Evolutionary conservation across 2,797 vertebrate genomes (phyloP).

Genomic region (Poeciliopsis presidionis): DNA sequence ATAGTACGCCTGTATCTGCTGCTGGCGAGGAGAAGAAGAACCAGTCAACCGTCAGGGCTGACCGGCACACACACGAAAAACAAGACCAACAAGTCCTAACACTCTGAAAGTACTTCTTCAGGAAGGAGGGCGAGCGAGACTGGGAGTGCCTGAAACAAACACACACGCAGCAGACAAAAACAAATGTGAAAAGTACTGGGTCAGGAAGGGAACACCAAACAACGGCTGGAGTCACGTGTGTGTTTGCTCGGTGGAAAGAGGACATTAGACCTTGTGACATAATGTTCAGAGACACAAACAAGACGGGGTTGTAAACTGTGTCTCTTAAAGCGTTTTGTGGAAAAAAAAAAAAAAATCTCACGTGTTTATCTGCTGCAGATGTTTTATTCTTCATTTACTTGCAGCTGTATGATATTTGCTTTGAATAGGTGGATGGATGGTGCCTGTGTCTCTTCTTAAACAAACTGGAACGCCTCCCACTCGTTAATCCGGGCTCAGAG

Average conservation of each 20-base stretch:
- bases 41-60: slow-evolving; percentile 24
- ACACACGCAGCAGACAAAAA: slow-evolving; percentile 48
- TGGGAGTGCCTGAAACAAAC: slow-evolving; percentile 62
- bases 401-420: background rate
- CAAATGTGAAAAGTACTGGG: slow-evolving; percentile 59
- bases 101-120: slow-evolving; percentile 45
- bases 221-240: slow-evolving; percentile 31
- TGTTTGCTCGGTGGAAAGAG: slow-evolving; percentile 36
- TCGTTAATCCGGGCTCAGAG: background rate
- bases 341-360: background rate
- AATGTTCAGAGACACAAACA: slow-evolving; percentile 4
- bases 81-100: slow-evolving; percentile 69
- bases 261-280: slow-evolving; percentile 11
- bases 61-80: slow-evolving; percentile 32
- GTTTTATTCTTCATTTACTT: background rate
- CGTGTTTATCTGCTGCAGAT: background rate
- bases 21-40: slow-evolving; percentile 3
- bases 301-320: background rate
- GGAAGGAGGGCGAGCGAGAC: slow-evolving; percentile 52
- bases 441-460: background rate
- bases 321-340: background rate
- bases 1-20: slow-evolving; percentile 12
- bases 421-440: background rate
- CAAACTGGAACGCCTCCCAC: background rate
- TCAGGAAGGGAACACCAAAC: slow-evolving; percentile 49